Base-by-base conservation (phyloP, 2,888 invertebrate species). In the Acanthosepion esculentum region DNA sequence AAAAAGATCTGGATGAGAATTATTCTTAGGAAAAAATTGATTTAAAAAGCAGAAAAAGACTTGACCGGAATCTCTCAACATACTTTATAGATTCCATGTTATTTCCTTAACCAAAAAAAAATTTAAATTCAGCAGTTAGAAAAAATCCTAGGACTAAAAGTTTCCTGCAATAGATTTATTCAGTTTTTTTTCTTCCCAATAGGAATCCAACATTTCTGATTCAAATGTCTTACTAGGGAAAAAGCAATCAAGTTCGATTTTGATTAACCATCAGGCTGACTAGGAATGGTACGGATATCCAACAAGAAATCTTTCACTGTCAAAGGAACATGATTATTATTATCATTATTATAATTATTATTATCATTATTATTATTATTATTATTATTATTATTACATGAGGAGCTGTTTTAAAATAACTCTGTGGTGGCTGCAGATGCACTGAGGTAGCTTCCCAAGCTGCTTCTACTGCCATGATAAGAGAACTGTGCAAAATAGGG, bases 401-500 rank as follows among this genome's bases (percentile, higher is more conserved):
- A 29, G 29, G 92, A 29, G 29, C 41, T 50, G 48, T 93, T 93
- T 93, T 64, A 94, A 64, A 94, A 94, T 94, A 92, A 95, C 94
- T 95, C 95, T 94, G 94, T 94, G 50, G 94, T 94, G 50, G 95
- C 94, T 48, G 95, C 96, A 41, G 97, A 96, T 23, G 96, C 95
- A 94, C 96, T 96, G 91, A 97, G 96, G 95, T 96, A 97, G 94
- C 96, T 96, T 29, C 96, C 96, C 93, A 96, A 96, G 59, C 97
- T 96, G 94, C 96, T 96, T 94, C 96, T 96, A 20, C 96, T 96
- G 94, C 98, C 98, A 96, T 98, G 98, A 96, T 98, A 98, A 50
- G 99, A 99, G 98, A 99, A 99, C 98, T 99, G 98, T 78, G 98
- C 98, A 97, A 98, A 98, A 97, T 98, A 98, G 93, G 98, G 98